Evolutionary conservation across 2,113 vertebrate species (phyloP).

Genomic region (Mionectes macconnelli): DNA sequence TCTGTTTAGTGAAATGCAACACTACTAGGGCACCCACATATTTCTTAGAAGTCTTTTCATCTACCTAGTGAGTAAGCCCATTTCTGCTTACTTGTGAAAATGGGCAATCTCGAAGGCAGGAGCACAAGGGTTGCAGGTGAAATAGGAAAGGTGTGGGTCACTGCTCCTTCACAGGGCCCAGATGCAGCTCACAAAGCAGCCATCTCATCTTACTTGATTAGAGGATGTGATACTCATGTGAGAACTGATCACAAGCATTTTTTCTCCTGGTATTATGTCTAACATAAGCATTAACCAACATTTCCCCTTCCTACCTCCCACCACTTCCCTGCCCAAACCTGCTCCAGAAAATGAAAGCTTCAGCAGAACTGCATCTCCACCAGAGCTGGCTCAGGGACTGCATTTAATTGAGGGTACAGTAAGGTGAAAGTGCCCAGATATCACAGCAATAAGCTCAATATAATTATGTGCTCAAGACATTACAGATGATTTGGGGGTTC

Average conservation of each 20-base stretch:
- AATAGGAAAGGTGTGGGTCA: background rate
- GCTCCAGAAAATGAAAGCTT: background rate
- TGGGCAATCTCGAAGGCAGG: background rate
- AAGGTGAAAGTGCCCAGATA: background rate
- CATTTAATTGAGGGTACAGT: background rate
- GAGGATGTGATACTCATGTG: background rate
- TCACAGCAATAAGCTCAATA: background rate
- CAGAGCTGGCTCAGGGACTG: background rate
- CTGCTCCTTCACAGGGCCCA: background rate
- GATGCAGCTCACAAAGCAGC: background rate
- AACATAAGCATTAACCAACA: background rate
- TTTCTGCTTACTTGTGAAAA: slow-evolving; percentile 17
- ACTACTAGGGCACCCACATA: background rate
- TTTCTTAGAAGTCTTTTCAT: slow-evolving; percentile 33
- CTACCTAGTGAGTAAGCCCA: slow-evolving; percentile 11
- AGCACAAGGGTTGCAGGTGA: background rate
- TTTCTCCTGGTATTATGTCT: background rate
- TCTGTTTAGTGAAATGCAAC: background rate
- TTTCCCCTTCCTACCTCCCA: background rate
- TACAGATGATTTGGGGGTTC: slow-evolving; percentile 10
- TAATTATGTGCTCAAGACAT: slow-evolving; percentile 15
- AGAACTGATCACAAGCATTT: background rate
- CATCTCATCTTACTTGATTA: background rate
- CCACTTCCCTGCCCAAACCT: background rate
- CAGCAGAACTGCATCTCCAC: background rate